Evolutionary conservation across 2,797 vertebrate genomes (phyloP).

Genomic region (Loriculus beryllinus): DNA sequence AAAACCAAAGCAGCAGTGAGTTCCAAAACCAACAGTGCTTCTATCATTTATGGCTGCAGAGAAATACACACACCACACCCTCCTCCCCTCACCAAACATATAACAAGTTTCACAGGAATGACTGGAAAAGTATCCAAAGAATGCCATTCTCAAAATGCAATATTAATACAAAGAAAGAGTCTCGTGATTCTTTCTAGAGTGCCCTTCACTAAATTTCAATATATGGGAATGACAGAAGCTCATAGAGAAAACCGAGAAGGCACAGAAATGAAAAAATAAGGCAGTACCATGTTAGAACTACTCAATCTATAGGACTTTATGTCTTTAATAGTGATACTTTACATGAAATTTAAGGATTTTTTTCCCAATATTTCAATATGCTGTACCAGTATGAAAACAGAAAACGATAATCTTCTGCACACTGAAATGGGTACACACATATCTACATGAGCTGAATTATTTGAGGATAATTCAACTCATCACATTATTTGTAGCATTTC

Average conservation of each 20-base stretch:
- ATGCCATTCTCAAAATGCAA: neutral
- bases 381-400: neutral
- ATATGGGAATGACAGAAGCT: neutral
- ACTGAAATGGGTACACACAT: neutral
- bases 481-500: constrained; percentile 33
- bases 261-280: neutral
- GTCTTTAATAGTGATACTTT: neutral
- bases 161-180: neutral
- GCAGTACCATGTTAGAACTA: neutral
- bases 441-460: constrained; percentile 28
- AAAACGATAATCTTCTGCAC: neutral
- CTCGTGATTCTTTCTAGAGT: neutral
- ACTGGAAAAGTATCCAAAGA: neutral
- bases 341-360: constrained; percentile 1
- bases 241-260: neutral
- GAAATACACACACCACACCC: neutral
- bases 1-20: neutral
- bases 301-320: neutral
- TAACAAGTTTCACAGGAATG: neutral
- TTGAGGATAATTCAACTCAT: constrained; percentile 28
- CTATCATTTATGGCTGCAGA: neutral
- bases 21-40: neutral
- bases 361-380: neutral
- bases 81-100: neutral
- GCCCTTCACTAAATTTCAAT: neutral